Conservation (phyloP, 2,888 invertebrate genomes). For the Pachycephus smyrnensis region DNA sequence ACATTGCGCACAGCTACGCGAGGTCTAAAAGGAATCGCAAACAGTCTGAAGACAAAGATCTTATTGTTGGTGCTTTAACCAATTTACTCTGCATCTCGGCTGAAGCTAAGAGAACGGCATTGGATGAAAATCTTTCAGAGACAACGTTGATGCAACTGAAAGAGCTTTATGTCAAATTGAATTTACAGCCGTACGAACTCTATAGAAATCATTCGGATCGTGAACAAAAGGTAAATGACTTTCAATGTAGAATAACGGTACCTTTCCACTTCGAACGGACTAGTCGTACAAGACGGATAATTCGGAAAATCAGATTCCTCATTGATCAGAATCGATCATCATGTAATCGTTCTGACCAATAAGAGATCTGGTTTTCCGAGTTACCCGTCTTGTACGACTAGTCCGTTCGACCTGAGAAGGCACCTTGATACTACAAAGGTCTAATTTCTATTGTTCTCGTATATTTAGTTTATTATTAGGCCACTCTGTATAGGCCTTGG, state of each 20-base stretch:
- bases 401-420: too few relatives aligned
- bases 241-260: neutral
- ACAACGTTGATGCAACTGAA: constrained; percentile 66
- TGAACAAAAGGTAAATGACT: constrained; percentile 60
- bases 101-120: constrained; percentile 67
- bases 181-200: constrained; percentile 68
- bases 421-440: neutral
- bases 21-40: constrained; percentile 54
- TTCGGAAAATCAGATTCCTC: too few relatives aligned
- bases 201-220: constrained; percentile 63
- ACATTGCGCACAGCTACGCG: constrained; percentile 64
- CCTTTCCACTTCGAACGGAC: too few relatives aligned
- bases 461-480: neutral
- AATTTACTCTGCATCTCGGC: constrained; percentile 67
- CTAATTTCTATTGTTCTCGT: neutral
- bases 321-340: too few relatives aligned
- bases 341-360: too few relatives aligned
- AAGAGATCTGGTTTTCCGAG: too few relatives aligned
- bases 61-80: constrained; percentile 64
- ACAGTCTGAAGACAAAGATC: constrained; percentile 60
- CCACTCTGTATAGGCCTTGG: neutral
- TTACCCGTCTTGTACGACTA: too few relatives aligned
- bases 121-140: constrained; percentile 63
- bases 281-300: too few relatives aligned
- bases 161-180: constrained; percentile 67